Percentiles rank a stretch among this genome's conserved stretches.
Conservation (phyloP, 2,888 invertebrate genomes). For the Oxyscelio sp. region DNA sequence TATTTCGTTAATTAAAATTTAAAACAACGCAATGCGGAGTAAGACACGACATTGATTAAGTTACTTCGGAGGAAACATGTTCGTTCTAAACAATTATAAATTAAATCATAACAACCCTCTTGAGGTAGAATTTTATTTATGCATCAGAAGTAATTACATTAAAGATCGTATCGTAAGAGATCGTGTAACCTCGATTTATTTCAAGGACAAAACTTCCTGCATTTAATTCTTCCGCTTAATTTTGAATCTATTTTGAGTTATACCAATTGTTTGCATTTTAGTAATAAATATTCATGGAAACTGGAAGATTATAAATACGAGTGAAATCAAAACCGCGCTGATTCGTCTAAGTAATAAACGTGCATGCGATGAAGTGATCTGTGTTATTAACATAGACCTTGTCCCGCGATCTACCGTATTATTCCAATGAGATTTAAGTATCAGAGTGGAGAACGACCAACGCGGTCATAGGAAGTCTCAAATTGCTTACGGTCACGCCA, state of each 20-base stretch:
- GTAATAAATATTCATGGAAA: slow-evolving; percentile 70
- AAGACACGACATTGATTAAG: background rate
- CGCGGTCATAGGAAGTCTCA: slow-evolving; percentile 73
- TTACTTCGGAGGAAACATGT: background rate
- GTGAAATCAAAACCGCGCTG: slow-evolving; percentile 63
- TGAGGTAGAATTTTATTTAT: slow-evolving; percentile 47
- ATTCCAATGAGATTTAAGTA: slow-evolving; percentile 76
- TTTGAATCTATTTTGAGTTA: slow-evolving; percentile 67
- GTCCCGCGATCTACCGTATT: slow-evolving; percentile 81
- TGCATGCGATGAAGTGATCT: slow-evolving; percentile 86
- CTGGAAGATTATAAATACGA: slow-evolving; percentile 53
- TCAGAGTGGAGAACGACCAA: slow-evolving; percentile 58
- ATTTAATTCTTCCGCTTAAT: slow-evolving; percentile 63
- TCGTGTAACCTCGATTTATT: slow-evolving; percentile 52
- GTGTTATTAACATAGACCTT: slow-evolving; percentile 88
- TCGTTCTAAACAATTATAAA: slow-evolving; percentile 3
- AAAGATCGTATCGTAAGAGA: slow-evolving; percentile 57
- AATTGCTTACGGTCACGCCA: slow-evolving; percentile 86
- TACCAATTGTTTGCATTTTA: slow-evolving; percentile 54
- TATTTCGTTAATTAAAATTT: too few species aligned
- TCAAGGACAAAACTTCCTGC: slow-evolving; percentile 67
- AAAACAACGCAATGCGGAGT: too few species aligned
- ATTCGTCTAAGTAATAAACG: slow-evolving; percentile 81
- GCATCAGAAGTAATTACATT: slow-evolving; percentile 34
- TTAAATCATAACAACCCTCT: background rate